Percentiles rank a stretch among this genome's conserved stretches.
Evolutionary conservation across 2,888 invertebrate genomes (phyloP).

Genomic region (Amaurobius ferox): DNA sequence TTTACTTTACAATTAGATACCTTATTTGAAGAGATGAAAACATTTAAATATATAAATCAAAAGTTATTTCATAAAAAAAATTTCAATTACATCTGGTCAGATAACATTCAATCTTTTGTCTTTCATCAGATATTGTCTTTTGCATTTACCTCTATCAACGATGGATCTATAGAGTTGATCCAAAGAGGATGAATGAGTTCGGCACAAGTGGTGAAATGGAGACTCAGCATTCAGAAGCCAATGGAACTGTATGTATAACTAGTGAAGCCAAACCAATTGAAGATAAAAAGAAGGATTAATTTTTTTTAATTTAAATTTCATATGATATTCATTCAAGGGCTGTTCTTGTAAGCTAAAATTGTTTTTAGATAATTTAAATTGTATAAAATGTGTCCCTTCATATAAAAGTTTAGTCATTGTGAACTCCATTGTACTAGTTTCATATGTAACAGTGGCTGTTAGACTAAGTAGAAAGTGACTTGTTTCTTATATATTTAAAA

Average conservation of each 20-base stretch:
- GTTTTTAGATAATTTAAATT: constrained; percentile 23
- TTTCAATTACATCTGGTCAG: too few species aligned
- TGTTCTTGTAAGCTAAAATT: constrained; percentile 54
- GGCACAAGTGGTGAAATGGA: constrained; percentile 97
- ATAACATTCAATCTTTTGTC: constrained; percentile 15
- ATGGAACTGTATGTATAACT: constrained; percentile 46
- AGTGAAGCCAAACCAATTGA: constrained; percentile 44
- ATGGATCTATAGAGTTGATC: constrained; percentile 98
- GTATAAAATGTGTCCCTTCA: neutral
- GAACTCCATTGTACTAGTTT: neutral
- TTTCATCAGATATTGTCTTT: constrained; percentile 93
- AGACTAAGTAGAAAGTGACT: neutral
- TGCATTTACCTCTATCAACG: constrained; percentile 99
- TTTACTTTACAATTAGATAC: too few species aligned
- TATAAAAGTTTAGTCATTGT: neutral
- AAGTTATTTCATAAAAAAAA: too few species aligned
- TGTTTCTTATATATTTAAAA: neutral
- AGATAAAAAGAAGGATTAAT: constrained; percentile 60
- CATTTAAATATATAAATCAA: too few species aligned
- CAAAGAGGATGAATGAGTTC: constrained; percentile 96
- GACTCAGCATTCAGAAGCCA: constrained; percentile 74
- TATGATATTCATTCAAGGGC: constrained; percentile 55
- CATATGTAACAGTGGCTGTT: neutral
- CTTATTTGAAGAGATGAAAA: too few species aligned
- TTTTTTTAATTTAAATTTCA: constrained; percentile 36